Evolutionary conservation across 2,113 vertebrate species (phyloP).

Genomic region (Psilopogon haemacephalus): DNA sequence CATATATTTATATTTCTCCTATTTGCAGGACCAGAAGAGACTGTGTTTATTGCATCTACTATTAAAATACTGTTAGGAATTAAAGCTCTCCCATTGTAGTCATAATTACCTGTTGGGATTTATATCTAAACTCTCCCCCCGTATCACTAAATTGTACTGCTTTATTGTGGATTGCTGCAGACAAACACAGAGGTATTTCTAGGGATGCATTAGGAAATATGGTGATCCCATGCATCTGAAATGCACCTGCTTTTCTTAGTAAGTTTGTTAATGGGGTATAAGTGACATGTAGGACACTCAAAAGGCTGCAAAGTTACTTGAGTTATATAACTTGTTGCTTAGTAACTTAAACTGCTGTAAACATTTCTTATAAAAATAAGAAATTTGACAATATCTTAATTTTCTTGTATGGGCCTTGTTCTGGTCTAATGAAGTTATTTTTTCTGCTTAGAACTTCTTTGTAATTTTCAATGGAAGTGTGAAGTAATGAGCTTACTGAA

Average conservation of each 20-base stretch:
- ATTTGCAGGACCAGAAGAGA: neutral
- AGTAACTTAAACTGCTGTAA: neutral
- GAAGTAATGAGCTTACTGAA: neutral
- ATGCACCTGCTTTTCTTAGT: neutral
- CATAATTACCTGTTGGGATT: neutral
- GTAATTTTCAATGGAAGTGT: neutral
- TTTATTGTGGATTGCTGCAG: neutral
- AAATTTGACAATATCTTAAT: neutral
- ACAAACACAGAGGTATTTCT: neutral
- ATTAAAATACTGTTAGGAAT: neutral
- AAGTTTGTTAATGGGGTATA: neutral
- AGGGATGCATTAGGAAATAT: neutral
- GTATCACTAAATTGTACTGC: neutral
- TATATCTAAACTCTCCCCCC: neutral
- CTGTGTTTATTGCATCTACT: neutral
- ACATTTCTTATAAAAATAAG: neutral
- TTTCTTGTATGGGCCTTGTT: neutral
- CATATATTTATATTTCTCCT: neutral
- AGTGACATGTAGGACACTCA: neutral
- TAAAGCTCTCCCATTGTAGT: neutral
- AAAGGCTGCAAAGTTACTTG: neutral
- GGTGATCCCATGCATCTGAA: neutral
- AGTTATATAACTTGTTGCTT: neutral
- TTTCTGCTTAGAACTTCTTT: neutral
- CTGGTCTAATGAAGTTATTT: neutral